Base-by-base conservation (phyloP, 2,888 invertebrate genomes). In the Apotomis turbidana region DNA sequence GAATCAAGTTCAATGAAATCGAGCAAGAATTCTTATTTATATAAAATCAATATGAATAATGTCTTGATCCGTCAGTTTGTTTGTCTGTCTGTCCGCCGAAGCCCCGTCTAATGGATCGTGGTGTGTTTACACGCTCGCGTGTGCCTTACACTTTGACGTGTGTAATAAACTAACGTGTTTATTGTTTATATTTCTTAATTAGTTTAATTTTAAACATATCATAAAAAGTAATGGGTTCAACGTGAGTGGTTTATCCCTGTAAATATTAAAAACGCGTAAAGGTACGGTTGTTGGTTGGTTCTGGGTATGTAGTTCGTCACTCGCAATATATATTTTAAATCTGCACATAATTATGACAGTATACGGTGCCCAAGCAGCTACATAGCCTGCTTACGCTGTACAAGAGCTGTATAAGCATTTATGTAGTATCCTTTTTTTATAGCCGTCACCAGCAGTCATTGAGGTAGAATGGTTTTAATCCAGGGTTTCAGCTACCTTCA, bases 101-200 rank as follows among this genome's bases (percentile, higher is more conserved):
- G 78, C 78, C 70, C 75, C 74, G 83, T 85, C 83, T 88, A 88
- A 87, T 88, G 88, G 88, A 86, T 86, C 78, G 41, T 41, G 80
- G 78, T 78, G 79, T 87, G 86, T 87, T 87, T 87, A 86, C 81
- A 80, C 75, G 80, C 72, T 74, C 71, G 57, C 68, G 68, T 63
- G 62, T 72, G 63, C 15, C 41, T 58, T 70, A 57, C 57, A 15
- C 70, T 63, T 59, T 63, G 63, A 72, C 71, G 71, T 71, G 71
- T 71, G 71, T 68, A 68, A 71, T 78, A 80, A 77, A 79, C 75
- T 73, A 49, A 13, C 55, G 61, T 70, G 74, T 71, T 75, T 74
- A 78, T 78, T 78, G 76, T 74, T 71, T 70, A 66, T 66, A 0
- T 59, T 70, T 73, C 70, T 71, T 71, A 71, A 71, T 71, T 71